phyloP scores from a whole-genome alignment of 2,888 invertebrate species.

The Hololepta plana region DNA sequence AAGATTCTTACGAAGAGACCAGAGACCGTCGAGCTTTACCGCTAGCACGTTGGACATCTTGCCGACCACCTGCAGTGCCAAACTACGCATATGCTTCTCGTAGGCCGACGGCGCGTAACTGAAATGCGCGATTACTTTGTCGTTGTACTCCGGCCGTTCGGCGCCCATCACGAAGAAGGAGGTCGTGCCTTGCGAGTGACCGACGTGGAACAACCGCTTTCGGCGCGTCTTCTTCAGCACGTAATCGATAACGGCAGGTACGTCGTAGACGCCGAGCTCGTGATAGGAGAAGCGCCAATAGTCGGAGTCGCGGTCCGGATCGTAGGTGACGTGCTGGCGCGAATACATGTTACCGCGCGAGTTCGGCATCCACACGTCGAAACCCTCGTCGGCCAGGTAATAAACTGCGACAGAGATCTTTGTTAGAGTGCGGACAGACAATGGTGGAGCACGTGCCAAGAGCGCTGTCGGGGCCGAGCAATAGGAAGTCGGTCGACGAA shows the following conservation, averaged over 20 bases:
- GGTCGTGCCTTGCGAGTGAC: conserved; percentile 58
- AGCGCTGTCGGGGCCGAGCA: conserved; percentile 46
- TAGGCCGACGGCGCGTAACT: too few relatives aligned
- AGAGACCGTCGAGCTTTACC: too few relatives aligned
- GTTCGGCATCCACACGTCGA: conserved; percentile 68
- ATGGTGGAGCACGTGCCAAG: too few relatives aligned
- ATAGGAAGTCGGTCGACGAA: conserved; percentile 53
- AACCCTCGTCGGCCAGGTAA: conserved; percentile 44
- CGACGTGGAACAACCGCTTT: conserved; percentile 47
- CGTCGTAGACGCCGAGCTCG: conserved; percentile 54
- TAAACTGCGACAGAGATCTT: too few relatives aligned
- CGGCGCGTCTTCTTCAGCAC: conserved; percentile 34
- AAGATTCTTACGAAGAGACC: too few relatives aligned
- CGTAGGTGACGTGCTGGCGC: conserved; percentile 30
- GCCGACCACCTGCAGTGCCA: too few relatives aligned
- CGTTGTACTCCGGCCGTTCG: conserved; percentile 39
- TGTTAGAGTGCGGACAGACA: too few relatives aligned
- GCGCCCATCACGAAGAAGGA: conserved; percentile 42
- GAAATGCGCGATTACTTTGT: too few relatives aligned
- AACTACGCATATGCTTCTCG: too few relatives aligned
- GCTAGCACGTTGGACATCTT: too few relatives aligned
- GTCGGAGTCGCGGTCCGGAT: conserved; percentile 23
- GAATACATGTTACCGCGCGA: conserved; percentile 53
- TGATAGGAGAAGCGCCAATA: conserved; percentile 62
- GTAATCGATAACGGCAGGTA: conserved; percentile 61